These are phyloP conservation scores for Sepioteuthis lessoniana DNA, from an alignment of 2,888 invertebrate genomes.

Conservation along the genomic window DNA sequence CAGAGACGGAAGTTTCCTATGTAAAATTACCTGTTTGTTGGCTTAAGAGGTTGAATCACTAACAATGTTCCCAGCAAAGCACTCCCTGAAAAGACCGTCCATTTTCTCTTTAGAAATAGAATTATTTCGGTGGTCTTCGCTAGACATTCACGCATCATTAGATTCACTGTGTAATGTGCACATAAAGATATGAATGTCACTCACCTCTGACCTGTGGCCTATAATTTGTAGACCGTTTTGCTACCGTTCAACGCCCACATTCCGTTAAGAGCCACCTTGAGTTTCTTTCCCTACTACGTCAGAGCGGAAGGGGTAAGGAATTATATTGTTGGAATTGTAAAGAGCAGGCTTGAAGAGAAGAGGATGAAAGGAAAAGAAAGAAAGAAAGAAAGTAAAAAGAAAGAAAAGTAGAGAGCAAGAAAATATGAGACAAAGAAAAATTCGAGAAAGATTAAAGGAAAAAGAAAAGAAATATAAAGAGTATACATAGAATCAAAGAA, in stretches of 20 bases:
- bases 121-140: background rate
- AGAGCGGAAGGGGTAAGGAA: background rate
- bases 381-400: background rate
- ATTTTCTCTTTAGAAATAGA: background rate
- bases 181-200: background rate
- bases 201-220: slow-evolving; percentile 11
- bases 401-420: background rate
- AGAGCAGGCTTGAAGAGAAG: background rate
- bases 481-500: no score
- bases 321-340: background rate
- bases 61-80: background rate
- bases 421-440: background rate
- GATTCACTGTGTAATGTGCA: background rate
- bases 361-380: background rate
- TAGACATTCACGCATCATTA: background rate
- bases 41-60: background rate
- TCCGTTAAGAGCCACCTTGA: background rate
- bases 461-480: no score
- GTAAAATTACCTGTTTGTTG: background rate
- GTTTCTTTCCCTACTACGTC: background rate
- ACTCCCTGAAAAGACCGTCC: background rate
- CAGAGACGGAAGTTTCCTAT: no score
- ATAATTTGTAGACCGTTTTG: background rate
- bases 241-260: background rate
- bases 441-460: background rate